These are phyloP conservation scores for Slavum lentiscoides DNA, from an alignment of 2,888 invertebrate species.

Conservation along the genomic window DNA sequence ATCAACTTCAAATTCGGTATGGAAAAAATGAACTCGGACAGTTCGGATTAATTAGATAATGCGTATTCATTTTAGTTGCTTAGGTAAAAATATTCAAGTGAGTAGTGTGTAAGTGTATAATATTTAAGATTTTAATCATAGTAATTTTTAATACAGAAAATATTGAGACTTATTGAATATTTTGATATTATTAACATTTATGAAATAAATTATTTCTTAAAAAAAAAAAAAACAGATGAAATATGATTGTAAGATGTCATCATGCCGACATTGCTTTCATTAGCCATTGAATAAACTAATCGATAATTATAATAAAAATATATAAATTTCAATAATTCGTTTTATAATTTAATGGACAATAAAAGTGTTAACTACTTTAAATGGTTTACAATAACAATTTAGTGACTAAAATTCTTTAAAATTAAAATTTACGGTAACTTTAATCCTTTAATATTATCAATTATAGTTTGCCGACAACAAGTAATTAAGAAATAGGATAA, in stretches of 20 bases:
- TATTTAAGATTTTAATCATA: too few relatives aligned
- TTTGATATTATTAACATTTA: too few relatives aligned
- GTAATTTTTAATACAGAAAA: too few relatives aligned
- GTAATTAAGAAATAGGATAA: conserved; percentile 8
- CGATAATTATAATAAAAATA: too few relatives aligned
- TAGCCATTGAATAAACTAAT: too few relatives aligned
- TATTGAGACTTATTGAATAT: too few relatives aligned
- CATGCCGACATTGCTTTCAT: too few relatives aligned
- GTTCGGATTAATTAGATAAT: not conserved
- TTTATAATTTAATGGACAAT: too few relatives aligned
- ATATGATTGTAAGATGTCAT: too few relatives aligned
- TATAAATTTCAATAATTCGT: too few relatives aligned
- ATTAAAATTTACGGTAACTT: conserved; percentile 4
- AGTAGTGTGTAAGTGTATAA: not conserved
- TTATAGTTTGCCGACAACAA: not conserved
- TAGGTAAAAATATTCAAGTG: not conserved
- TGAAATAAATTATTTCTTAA: too few relatives aligned
- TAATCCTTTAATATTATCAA: not conserved
- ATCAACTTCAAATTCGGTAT: not conserved
- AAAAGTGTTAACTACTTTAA: not conserved
- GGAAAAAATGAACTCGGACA: not conserved
- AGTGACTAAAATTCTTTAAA: not conserved
- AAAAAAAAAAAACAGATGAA: too few relatives aligned
- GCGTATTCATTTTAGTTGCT: not conserved
- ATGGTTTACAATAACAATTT: not conserved